A percentile compares a stretch with the other conserved stretches of the same genome.
Evolutionary conservation across 2,113 vertebrate genomes (phyloP).

Genomic region (Leiothrix lutea): DNA sequence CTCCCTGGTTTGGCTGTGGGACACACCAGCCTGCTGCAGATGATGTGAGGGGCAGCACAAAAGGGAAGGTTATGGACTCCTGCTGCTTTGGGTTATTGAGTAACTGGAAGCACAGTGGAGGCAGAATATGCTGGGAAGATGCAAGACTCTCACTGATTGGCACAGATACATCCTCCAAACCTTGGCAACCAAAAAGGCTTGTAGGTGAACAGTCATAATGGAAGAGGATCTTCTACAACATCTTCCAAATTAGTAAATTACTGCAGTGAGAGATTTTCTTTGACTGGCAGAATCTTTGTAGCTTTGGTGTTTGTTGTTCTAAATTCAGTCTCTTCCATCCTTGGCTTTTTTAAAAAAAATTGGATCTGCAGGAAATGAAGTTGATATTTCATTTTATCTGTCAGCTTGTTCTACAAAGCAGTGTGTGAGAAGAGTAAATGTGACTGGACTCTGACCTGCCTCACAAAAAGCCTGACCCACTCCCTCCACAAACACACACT

Average conservation of each 20-base stretch:
- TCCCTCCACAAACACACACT: neutral
- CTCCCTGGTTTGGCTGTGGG: neutral
- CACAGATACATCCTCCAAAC: neutral
- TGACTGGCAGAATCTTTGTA: neutral
- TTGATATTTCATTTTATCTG: constrained; percentile 4
- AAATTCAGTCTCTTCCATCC: neutral
- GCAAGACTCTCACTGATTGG: neutral
- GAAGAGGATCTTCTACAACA: neutral
- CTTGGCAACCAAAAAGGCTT: neutral
- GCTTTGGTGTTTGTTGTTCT: neutral
- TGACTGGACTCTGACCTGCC: neutral
- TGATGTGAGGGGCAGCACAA: neutral
- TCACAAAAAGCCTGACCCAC: neutral
- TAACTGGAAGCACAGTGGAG: neutral
- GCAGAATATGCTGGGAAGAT: neutral
- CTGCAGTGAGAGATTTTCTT: neutral
- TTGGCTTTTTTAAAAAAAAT: neutral
- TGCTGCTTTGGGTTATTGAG: neutral
- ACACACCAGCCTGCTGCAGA: neutral
- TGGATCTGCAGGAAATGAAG: neutral
- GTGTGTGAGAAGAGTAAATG: neutral
- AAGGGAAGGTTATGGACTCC: neutral
- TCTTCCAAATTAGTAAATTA: neutral
- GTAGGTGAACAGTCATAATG: neutral
- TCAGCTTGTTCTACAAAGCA: neutral